phyloP scores from a whole-genome alignment of 35 echinoderm and acorn worm species.

The Amphiura filiformis region DNA sequence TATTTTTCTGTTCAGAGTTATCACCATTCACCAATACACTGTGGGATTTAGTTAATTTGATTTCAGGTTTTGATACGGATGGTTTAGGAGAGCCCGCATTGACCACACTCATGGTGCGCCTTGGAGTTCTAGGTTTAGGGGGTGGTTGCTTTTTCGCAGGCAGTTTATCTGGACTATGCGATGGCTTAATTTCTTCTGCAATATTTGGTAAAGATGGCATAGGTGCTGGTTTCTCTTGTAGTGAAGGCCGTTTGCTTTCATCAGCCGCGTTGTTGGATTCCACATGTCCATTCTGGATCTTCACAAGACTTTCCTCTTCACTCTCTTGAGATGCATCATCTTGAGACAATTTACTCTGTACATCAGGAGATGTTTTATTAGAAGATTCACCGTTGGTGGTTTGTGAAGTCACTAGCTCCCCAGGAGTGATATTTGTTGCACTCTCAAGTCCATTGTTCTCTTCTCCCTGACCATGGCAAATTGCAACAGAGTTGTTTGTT shows the following conservation, averaged over 20 bases:
- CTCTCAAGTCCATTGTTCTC: slow-evolving; percentile 3
- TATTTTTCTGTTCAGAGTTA: background rate
- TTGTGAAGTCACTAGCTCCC: background rate
- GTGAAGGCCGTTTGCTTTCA: too few species aligned
- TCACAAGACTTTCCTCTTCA: too few species aligned
- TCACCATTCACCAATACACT: background rate
- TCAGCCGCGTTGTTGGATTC: too few species aligned
- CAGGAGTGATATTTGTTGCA: background rate
- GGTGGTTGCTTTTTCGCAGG: background rate
- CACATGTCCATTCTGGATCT: too few species aligned
- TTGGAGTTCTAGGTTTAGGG: background rate
- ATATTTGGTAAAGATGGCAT: too few species aligned
- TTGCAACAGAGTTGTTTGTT: background rate
- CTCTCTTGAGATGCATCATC: too few species aligned
- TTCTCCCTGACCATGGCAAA: background rate
- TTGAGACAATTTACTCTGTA: too few species aligned
- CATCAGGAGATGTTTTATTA: too few species aligned
- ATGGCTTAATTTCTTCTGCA: too few species aligned
- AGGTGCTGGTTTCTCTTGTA: too few species aligned
- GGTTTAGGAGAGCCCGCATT: background rate
- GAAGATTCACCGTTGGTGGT: too few species aligned
- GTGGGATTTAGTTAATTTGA: background rate
- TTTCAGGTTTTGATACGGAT: background rate
- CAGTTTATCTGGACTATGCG: background rate
- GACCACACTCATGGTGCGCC: background rate